Evolutionary conservation across 2,888 invertebrate species (phyloP), one percentile per base, ranked within the genome.

Genomic region (Cosmorhoe ocellata): DNA sequence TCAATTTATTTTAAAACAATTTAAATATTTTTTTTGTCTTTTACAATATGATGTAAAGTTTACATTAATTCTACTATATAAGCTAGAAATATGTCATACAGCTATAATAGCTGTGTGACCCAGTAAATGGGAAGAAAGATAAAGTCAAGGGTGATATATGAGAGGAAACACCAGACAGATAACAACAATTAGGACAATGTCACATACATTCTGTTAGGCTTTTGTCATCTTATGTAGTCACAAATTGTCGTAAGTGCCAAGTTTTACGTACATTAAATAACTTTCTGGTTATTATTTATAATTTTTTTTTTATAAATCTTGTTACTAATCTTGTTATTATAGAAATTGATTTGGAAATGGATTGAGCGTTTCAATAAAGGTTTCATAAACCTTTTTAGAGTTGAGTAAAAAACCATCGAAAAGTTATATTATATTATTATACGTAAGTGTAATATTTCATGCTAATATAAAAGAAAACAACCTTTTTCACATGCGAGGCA

Each of bases 181-280:
- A 39, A 47, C 53, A 41, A 44, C 60, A 56, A 53, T 56, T 51
- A 58, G 32, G 55, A 41, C 44, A 40, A 32, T 27, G 36, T 28
- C 38, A 49, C 43, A 44, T 57, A 40, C 49, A 43, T 34, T 28
- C 24, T 28, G 28, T 45, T 40, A 37, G 22, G n/a, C 18, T 41
- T 11, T 42, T 28, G 9, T 28, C 12, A 14, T 13, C 34, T 14
- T 40, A 39, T 34, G 8, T 31, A 32, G 11, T 38, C 30, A 13
- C 27, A 26, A 14, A 14, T 24, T 24, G 24, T 26, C 32, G 10
- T 14, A 27, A 27, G 18, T 34, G 12, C n/a, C n/a, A n/a, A n/a
- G n/a, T n/a, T n/a, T n/a, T n/a, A n/a, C n/a, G n/a, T 28, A 3
- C n/a, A 28, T n/a, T 3, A 28, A 28, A 18, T 18, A 18, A 4